phyloP scores from a whole-genome alignment of 1,140 invertebrate genomes.

The Camponotus floridanus region DNA sequence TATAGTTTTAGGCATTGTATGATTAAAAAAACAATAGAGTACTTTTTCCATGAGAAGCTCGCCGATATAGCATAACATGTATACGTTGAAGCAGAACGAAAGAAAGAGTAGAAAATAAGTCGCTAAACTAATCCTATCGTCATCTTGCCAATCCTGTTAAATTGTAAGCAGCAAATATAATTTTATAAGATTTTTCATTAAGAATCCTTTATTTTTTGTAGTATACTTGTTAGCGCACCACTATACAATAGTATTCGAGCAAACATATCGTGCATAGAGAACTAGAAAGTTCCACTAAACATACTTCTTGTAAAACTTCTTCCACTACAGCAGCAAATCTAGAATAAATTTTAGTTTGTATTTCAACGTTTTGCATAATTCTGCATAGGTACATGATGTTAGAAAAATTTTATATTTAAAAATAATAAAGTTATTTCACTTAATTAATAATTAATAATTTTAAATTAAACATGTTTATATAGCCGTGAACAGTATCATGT shows the following conservation, averaged over 20 bases:
- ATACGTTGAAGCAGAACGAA: conserved; percentile 77
- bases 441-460: too few relatives aligned
- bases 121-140: conserved; percentile 58
- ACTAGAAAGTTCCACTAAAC: conserved; percentile 74
- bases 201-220: not conserved
- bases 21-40: not conserved
- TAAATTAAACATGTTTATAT: too few relatives aligned
- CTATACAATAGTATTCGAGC: conserved; percentile 76
- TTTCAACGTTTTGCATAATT: not conserved
- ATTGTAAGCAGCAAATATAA: conserved; percentile 16
- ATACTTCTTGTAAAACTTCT: conserved; percentile 69
- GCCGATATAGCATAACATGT: conserved; percentile 78
- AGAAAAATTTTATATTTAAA: not conserved
- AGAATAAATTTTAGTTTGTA: conserved; percentile 9
- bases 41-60: conserved; percentile 75
- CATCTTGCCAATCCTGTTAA: conserved; percentile 72
- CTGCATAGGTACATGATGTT: not conserved
- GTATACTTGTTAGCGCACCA: conserved; percentile 57
- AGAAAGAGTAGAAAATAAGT: conserved; percentile 69
- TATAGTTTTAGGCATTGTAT: not conserved
- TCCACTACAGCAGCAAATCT: conserved; percentile 73
- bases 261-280: conserved; percentile 77
- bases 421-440: too few relatives aligned
- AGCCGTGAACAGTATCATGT: too few relatives aligned
- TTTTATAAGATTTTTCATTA: not conserved